These are phyloP conservation scores for Caenorhabditis angaria DNA, from an alignment of 2,888 invertebrate genomes.

Conservation along the genomic window DNA sequence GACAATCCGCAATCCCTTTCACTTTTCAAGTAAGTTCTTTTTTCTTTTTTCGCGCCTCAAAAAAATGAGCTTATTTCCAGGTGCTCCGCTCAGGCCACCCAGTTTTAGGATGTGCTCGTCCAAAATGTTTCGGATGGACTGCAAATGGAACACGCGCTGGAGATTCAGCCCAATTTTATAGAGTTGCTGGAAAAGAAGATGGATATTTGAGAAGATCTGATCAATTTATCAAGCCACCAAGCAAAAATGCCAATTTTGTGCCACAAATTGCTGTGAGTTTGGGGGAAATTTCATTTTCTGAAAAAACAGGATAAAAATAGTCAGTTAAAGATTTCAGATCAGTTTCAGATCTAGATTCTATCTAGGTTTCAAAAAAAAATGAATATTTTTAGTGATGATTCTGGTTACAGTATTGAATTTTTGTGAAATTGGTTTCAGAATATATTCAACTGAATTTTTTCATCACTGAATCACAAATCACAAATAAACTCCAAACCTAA, in stretches of 20 bases:
- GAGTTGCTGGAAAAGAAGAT: conserved; percentile 59
- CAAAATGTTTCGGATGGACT: conserved; percentile 59
- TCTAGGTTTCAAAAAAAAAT: too few species aligned
- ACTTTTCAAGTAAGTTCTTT: conserved; percentile 54
- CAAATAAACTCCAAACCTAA: too few species aligned
- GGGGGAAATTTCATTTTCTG: too few species aligned
- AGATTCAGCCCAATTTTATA: conserved; percentile 60
- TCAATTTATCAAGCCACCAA: conserved; percentile 29
- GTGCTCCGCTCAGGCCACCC: conserved; percentile 56
- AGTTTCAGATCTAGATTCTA: too few species aligned
- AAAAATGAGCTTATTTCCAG: conserved; percentile 20
- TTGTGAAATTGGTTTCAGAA: too few species aligned
- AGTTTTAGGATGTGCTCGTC: conserved; percentile 59
- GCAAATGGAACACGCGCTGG: conserved; percentile 53
- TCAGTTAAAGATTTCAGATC: too few species aligned
- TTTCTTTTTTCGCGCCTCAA: not conserved
- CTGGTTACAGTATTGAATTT: too few species aligned
- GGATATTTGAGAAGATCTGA: conserved; percentile 54
- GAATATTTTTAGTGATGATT: too few species aligned
- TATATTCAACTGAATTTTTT: too few species aligned
- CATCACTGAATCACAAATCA: too few species aligned
- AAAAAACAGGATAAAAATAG: too few species aligned
- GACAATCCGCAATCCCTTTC: conserved; percentile 61
- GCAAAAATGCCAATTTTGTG: conserved; percentile 32
- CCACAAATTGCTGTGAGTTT: conserved; percentile 46